Evolutionary conservation across 1,140 invertebrate species (phyloP).

Genomic region (Laodelphax striatellus): DNA sequence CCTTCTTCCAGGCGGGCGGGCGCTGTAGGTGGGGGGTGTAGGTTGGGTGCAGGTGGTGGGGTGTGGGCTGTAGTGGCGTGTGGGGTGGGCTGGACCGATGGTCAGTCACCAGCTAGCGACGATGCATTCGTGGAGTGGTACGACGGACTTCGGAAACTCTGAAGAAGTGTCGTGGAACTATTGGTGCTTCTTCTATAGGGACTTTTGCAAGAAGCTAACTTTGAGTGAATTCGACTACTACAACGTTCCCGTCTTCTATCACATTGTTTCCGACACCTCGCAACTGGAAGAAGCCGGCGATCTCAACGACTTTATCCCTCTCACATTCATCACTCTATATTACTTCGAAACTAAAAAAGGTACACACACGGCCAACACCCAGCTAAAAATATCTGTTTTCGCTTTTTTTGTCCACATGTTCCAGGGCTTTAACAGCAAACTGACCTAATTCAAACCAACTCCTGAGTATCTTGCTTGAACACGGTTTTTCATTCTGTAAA

Average conservation of each 20-base stretch:
- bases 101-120: neutral
- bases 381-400: too few species aligned
- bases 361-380: neutral
- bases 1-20: too few species aligned
- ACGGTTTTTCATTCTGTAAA: too few species aligned
- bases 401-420: too few species aligned
- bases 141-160: neutral
- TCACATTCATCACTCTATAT: constrained; percentile 46
- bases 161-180: constrained; percentile 2
- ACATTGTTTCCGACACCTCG: constrained; percentile 31
- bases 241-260: constrained; percentile 44
- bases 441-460: too few species aligned
- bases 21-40: neutral
- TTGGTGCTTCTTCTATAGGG: constrained; percentile 37
- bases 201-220: constrained; percentile 40
- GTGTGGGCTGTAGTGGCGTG: neutral
- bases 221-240: constrained; percentile 36
- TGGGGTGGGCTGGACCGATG: neutral
- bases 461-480: too few species aligned
- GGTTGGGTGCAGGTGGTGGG: neutral
- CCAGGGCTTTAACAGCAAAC: too few species aligned
- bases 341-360: constrained; percentile 43
- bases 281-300: constrained; percentile 26
- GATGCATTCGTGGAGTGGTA: neutral
- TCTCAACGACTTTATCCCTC: constrained; percentile 40